These are phyloP conservation scores for Drosophila guanche DNA, from an alignment of 1,140 invertebrate genomes.

Conservation along the genomic window DNA sequence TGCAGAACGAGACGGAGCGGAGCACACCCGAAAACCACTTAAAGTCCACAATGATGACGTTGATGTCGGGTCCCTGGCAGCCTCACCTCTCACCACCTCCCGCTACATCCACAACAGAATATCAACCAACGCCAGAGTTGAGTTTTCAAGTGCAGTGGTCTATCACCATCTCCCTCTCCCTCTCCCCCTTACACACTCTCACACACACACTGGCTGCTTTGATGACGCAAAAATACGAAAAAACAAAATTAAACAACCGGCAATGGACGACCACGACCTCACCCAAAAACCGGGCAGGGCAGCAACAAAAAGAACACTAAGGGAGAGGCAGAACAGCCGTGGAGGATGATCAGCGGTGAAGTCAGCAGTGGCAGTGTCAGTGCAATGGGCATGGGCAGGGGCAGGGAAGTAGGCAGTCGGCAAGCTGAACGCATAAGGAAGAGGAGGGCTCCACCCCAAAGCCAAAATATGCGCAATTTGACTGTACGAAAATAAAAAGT, in stretches of 20 bases:
- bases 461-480: slow-evolving; percentile 80
- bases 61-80: slow-evolving; percentile 57
- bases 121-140: slow-evolving; percentile 63
- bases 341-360: too few relatives aligned
- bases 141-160: slow-evolving; percentile 75
- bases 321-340: too few relatives aligned
- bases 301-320: slow-evolving; percentile 33
- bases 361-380: slow-evolving; percentile 12
- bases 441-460: slow-evolving; percentile 73
- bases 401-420: slow-evolving; percentile 24
- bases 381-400: slow-evolving; percentile 7
- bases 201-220: slow-evolving; percentile 33
- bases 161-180: slow-evolving; percentile 2
- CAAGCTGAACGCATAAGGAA: slow-evolving; percentile 55
- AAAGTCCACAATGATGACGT: slow-evolving; percentile 81
- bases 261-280: slow-evolving; percentile 74
- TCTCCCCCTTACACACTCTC: not conserved
- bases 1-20: slow-evolving; percentile 46
- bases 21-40: slow-evolving; percentile 80
- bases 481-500: slow-evolving; percentile 73
- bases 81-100: not conserved
- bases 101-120: not conserved
- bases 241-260: slow-evolving; percentile 55
- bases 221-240: slow-evolving; percentile 75
- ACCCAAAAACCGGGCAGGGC: slow-evolving; percentile 75